Evolutionary conservation across 2,888 invertebrate genomes (phyloP), one percentile per base, ranked within the genome.

Genomic region (Philereme transversata): DNA sequence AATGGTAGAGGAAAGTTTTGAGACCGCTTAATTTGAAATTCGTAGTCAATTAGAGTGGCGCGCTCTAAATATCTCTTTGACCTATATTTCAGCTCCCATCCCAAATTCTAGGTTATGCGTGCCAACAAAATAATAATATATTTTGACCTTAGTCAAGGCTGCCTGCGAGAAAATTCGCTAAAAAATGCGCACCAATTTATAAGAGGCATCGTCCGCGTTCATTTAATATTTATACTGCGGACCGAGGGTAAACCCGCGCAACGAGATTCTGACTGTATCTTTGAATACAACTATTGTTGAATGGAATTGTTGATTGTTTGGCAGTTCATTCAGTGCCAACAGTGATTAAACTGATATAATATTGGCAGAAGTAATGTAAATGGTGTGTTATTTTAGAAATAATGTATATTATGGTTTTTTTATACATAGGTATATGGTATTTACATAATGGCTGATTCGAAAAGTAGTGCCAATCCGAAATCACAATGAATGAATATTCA

Each of bases 131-230:
- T 56, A 55, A 41, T 56, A 55, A 38, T 40, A 44, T 51, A 36
- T 53, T 58, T 58, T 58, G 50, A 57, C 54, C 48, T 55, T 47
- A 52, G 54, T 57, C 48, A 50, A 46, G 57, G 51, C 52, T 49
- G 55, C 55, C 60, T 51, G 60, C 46, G 55, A 63, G 57, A 11
- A 52, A 60, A 59, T 57, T 57, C 53, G 47, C 49, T 54, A 50
- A 66, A 66, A 63, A 61, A 69, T 66, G 61, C 55, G 50, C 48
- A 57, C 53, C 59, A 63, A 65, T 65, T 65, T 62, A 55, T 62
- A 64, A 61, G 48, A 64, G 55, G 48, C 57, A 58, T n/a, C 53
- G 51, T 52, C 53, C 54, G 51, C 59, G 54, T 64, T 43, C 43
- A 58, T 57, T 48, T 59, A 57, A 60, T 67, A 67, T 61, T 69